Evolutionary conservation across 1,140 invertebrate species (phyloP).

Genomic region (Reticulitermes speratus): DNA sequence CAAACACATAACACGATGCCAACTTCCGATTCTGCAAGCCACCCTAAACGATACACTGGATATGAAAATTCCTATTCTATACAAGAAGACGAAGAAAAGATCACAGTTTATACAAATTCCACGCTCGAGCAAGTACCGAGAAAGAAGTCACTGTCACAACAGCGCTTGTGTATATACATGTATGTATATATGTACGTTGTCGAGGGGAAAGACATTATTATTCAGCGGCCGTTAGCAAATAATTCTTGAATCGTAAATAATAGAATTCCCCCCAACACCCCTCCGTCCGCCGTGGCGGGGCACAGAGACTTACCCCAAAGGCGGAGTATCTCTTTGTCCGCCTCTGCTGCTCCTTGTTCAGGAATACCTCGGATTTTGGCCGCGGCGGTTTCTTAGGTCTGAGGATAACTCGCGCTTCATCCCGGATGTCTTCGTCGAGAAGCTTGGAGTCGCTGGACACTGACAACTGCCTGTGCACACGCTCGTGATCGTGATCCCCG

Average conservation of each 20-base stretch:
- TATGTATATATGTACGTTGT: not conserved
- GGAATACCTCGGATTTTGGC: slow-evolving; percentile 85
- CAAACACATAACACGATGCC: no score
- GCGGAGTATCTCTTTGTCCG: slow-evolving; percentile 86
- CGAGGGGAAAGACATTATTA: not conserved
- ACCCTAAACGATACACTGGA: no score
- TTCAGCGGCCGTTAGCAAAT: not conserved
- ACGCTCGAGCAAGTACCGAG: not conserved
- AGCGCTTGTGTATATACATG: no score
- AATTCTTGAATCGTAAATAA: not conserved
- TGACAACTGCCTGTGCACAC: slow-evolving; percentile 82
- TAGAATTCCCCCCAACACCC: no score
- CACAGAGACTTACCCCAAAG: slow-evolving; percentile 73
- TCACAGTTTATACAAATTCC: not conserved
- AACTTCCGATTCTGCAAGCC: no score
- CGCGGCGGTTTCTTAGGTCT: slow-evolving; percentile 82
- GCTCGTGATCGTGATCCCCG: slow-evolving; percentile 54
- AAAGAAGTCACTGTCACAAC: not conserved
- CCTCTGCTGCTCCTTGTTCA: slow-evolving; percentile 61
- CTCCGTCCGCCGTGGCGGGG: not conserved
- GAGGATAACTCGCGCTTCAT: slow-evolving; percentile 82
- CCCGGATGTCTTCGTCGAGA: slow-evolving; percentile 78
- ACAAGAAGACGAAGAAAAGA: no score
- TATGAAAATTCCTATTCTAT: no score
- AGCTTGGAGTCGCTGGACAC: slow-evolving; percentile 89